Conservation (phyloP, 2,797 vertebrate species). For the Dryobates pubescens region DNA sequence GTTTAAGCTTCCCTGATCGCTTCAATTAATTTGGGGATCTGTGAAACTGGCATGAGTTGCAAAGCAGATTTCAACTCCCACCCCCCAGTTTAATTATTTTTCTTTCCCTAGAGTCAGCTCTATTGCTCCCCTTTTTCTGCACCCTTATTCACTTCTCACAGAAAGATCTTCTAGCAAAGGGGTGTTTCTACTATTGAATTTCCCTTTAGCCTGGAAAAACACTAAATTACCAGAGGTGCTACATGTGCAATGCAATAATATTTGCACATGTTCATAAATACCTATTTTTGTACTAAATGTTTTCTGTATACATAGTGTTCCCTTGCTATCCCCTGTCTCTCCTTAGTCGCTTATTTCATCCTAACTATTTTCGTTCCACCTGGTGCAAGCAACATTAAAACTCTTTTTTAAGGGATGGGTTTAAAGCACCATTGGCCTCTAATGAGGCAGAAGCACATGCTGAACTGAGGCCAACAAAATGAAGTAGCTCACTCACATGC, state of each 20-base stretch:
- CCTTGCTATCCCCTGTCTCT: not conserved
- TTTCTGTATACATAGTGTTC: not conserved
- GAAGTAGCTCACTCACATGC: not conserved
- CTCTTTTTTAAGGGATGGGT: not conserved
- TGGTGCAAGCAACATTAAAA: not conserved
- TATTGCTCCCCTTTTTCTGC: not conserved
- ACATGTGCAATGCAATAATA: not conserved
- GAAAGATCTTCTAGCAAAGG: not conserved
- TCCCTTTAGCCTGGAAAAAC: not conserved
- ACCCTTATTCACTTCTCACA: not conserved
- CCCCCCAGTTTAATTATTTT: constrained; percentile 3
- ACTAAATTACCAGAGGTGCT: not conserved
- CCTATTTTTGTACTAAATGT: not conserved
- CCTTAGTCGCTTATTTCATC: not conserved
- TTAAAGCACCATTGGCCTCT: not conserved
- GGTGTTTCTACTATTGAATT: not conserved
- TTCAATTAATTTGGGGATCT: constrained; percentile 20
- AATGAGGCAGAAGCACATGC: constrained; percentile 1
- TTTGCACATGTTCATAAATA: constrained; percentile 4
- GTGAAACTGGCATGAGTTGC: not conserved
- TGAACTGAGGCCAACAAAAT: not conserved
- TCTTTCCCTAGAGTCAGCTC: not conserved
- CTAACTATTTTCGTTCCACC: not conserved
- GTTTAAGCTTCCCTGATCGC: not conserved
- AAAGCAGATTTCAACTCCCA: not conserved